Percentiles rank a stretch among this genome's conserved stretches.
These are phyloP conservation scores for Drosophila subobscura DNA, from an alignment of 1,140 invertebrate species.

Conservation along the genomic window DNA sequence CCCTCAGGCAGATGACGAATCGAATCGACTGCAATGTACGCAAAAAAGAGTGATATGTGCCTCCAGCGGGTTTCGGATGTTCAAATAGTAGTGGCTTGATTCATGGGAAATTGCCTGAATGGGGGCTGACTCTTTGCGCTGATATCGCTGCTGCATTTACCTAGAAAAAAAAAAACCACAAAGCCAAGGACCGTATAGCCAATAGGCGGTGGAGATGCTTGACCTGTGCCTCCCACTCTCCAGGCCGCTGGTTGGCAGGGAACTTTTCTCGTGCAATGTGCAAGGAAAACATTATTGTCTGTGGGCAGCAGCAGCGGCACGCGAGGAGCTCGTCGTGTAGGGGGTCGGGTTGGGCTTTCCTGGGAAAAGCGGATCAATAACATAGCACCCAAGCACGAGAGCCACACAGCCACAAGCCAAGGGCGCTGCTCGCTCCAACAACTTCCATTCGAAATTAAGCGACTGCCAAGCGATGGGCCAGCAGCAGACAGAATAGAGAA, in stretches of 20 bases:
- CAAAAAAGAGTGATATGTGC: conserved; percentile 9
- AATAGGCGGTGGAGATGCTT: too few relatives aligned
- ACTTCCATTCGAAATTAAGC: conserved; percentile 69
- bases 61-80: conserved; percentile 10
- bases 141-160: neutral
- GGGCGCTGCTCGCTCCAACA: conserved; percentile 43
- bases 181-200: too few relatives aligned
- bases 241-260: too few relatives aligned
- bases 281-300: conserved; percentile 72
- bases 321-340: conserved; percentile 29
- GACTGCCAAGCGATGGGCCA: conserved; percentile 36
- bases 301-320: conserved; percentile 53
- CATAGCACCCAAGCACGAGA: conserved; percentile 25
- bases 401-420: conserved; percentile 43
- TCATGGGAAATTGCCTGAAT: conserved; percentile 18
- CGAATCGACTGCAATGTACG: too few relatives aligned
- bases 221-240: too few relatives aligned
- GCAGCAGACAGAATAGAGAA: conserved; percentile 1
- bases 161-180: neutral
- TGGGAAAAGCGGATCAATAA: conserved; percentile 75
- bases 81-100: neutral
- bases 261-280: neutral
- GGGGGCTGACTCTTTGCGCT: neutral
- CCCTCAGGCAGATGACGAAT: too few relatives aligned
- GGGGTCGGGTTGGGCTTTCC: conserved; percentile 38